phyloP scores from a whole-genome alignment of 2,113 vertebrate species.

The Rhodinocichla rosea region DNA sequence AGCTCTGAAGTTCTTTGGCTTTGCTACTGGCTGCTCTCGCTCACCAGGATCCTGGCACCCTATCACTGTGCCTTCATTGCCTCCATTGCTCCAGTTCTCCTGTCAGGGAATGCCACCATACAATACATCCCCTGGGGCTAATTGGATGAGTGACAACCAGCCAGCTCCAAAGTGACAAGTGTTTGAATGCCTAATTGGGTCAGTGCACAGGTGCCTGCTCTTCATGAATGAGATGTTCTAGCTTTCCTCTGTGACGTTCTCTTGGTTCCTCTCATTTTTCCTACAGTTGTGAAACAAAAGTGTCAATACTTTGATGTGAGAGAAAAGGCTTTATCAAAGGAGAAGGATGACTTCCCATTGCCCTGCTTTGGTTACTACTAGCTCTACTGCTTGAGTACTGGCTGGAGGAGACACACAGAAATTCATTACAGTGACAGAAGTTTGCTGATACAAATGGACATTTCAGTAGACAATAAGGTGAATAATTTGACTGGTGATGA shows the following conservation, averaged over 20 bases:
- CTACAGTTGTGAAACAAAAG: not conserved
- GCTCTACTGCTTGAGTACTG: not conserved
- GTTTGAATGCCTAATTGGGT: conserved; percentile 59
- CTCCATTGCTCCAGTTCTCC: conserved; percentile 7
- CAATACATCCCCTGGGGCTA: conserved; percentile 5
- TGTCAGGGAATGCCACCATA: conserved; percentile 17
- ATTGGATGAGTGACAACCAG: conserved; percentile 46
- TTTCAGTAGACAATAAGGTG: not conserved
- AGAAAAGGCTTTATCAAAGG: not conserved
- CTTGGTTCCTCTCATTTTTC: conserved; percentile 15
- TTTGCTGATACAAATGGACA: not conserved
- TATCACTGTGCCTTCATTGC: not conserved
- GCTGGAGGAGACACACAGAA: not conserved
- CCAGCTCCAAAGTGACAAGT: conserved; percentile 49
- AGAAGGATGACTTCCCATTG: not conserved
- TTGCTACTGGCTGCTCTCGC: not conserved
- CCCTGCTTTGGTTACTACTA: not conserved
- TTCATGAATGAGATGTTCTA: conserved; percentile 17
- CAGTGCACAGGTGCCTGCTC: conserved; percentile 40
- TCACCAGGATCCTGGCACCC: conserved; percentile 54
- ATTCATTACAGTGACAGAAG: not conserved
- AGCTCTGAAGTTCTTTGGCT: conserved; percentile 42
- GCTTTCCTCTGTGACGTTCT: not conserved
- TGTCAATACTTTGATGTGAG: not conserved
- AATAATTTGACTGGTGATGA: not conserved